Percentiles rank a stretch among this genome's conserved stretches.
Conservation (phyloP, 2,113 vertebrate species). For the Istiophorus platypterus region DNA sequence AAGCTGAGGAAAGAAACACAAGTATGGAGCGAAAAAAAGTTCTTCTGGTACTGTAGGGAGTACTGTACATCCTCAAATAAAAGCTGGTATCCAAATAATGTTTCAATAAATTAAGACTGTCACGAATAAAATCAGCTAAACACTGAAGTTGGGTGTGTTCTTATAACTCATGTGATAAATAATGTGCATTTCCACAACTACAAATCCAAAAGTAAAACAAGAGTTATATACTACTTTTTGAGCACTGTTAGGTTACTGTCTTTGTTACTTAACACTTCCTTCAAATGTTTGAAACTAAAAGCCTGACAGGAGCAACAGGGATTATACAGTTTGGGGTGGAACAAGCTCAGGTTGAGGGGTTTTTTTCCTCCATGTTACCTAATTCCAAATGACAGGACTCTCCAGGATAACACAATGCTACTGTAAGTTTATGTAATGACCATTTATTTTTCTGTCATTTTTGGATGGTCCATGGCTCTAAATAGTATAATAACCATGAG, state of each 20-base stretch:
- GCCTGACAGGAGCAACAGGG: neutral
- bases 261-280: neutral
- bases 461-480: no score
- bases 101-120: neutral
- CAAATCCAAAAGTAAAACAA: neutral
- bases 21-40: neutral
- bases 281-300: slow-evolving; percentile 5
- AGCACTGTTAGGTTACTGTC: neutral
- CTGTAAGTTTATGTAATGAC: neutral
- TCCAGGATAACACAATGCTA: neutral
- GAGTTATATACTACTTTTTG: neutral
- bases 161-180: neutral
- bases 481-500: neutral
- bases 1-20: neutral
- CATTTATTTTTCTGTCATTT: no score
- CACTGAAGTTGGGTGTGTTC: neutral
- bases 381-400: no score
- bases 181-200: neutral
- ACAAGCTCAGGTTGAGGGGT: no score
- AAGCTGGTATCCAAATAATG: neutral
- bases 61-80: neutral
- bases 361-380: no score
- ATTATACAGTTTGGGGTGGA: neutral
- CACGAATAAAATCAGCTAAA: neutral
- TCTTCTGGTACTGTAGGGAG: neutral